Percentiles rank a stretch among this genome's conserved stretches.
These are phyloP conservation scores for Amphipyra berbera DNA, from an alignment of 2,888 invertebrate genomes.

Conservation along the genomic window DNA sequence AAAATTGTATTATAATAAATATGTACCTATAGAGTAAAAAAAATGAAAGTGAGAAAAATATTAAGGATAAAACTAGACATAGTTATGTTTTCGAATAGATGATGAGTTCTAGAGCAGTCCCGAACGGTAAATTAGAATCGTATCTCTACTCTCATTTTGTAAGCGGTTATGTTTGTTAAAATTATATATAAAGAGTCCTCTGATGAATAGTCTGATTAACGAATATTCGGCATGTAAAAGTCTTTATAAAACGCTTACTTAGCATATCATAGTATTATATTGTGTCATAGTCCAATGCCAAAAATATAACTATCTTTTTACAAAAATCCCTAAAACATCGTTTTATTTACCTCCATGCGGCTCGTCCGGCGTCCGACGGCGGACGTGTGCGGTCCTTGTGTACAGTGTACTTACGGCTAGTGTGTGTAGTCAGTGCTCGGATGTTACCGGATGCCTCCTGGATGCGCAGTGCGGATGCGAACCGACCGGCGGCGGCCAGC, in stretches of 20 bases:
- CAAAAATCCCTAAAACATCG: slow-evolving; percentile 87
- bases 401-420: slow-evolving; percentile 46
- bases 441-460: slow-evolving; percentile 36
- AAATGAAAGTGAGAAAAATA: slow-evolving; percentile 90
- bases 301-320: slow-evolving; percentile 90
- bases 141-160: slow-evolving; percentile 86
- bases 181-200: slow-evolving; percentile 89
- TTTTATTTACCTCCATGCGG: slow-evolving; percentile 83
- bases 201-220: slow-evolving; percentile 90
- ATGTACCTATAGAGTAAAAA: slow-evolving; percentile 88
- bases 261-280: slow-evolving; percentile 91
- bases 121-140: slow-evolving; percentile 80
- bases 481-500: slow-evolving; percentile 5
- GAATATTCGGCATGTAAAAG: slow-evolving; percentile 90
- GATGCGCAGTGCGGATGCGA: slow-evolving; percentile 48
- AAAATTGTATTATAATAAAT: slow-evolving; percentile 88
- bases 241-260: slow-evolving; percentile 90
- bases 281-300: slow-evolving; percentile 90
- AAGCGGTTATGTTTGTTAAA: slow-evolving; percentile 89
- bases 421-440: slow-evolving; percentile 56
- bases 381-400: slow-evolving; percentile 51
- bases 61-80: slow-evolving; percentile 87
- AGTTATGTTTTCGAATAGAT: slow-evolving; percentile 87
- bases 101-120: slow-evolving; percentile 84
- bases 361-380: slow-evolving; percentile 29